Evolutionary conservation across 2,113 vertebrate species (phyloP), one percentile per base, ranked within the genome.

Genomic region (Dinomys branickii): DNA sequence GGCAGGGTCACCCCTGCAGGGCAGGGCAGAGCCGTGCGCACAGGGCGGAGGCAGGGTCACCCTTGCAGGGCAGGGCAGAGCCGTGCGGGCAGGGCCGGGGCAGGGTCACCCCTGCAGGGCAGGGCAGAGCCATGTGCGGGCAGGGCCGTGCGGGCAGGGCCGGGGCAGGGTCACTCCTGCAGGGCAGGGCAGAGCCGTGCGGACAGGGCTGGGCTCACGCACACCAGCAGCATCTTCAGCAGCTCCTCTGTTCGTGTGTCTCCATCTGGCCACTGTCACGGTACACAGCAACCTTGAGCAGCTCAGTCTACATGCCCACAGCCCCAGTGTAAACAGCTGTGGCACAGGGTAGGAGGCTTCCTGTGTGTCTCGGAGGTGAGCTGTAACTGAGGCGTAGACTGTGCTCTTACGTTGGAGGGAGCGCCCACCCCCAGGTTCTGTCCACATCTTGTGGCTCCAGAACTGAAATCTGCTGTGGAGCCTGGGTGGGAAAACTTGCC

Each of bases 241-340:
- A 17, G n/a, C 67, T 38, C 7, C 17, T n/a, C 17, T 38, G n/a
- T 20, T 38, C n/a, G 1, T 8, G 17, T 22, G n/a, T 38, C 67
- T 38, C 67, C 67, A 7, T 22, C n/a, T 38, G 67, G 67, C 20
- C 67, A 71, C 69, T 41, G 38, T 41, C 38, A 24, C 19, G 30
- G 73, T 5, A 17, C 17, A 5, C 2, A 11, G 38, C 63, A 2
- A 3, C 10, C 8, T 19, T 2, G 5, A 5, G 20, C 8, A 7
- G 8, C 10, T 20, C 77, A n/a, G 5, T 0, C 26, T 3, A 41
- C 17, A 0, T 3, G 1, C 10, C 38, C 5, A 11, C 7, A 5
- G 67, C 58, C 35, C 58, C 14, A 0, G 1, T 0, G 3, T 2
- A 5, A 17, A 3, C 0, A 17, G n/a, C 10, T 26, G 3, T 0